These are phyloP conservation scores for Ligdia adustata DNA, from an alignment of 2,888 invertebrate species.

Conservation along the genomic window DNA sequence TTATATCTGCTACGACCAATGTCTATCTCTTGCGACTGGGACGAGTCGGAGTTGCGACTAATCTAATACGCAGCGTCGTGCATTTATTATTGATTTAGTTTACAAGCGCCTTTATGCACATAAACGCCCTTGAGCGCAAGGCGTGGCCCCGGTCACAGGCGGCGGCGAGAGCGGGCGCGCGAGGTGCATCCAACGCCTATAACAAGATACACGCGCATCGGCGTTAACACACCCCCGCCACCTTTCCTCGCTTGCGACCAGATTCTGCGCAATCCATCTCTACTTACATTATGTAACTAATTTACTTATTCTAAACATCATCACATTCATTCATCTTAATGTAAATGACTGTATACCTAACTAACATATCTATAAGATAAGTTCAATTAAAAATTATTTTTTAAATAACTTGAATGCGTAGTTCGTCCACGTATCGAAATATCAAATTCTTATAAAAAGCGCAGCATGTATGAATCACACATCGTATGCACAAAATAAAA, in stretches of 20 bases:
- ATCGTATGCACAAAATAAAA: no score
- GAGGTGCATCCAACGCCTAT: background rate
- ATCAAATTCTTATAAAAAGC: no score
- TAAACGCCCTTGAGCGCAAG: conserved; percentile 3
- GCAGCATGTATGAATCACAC: no score
- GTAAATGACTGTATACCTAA: background rate
- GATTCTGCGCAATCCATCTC: conserved; percentile 53
- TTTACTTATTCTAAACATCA: background rate
- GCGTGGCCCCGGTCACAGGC: conserved; percentile 23
- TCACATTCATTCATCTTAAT: background rate
- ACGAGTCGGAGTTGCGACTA: no score
- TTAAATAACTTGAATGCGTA: no score
- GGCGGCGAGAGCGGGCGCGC: background rate
- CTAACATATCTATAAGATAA: no score
- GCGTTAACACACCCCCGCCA: conserved; percentile 32
- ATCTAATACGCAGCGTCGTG: no score
- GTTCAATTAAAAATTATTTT: no score
- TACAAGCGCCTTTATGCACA: conserved; percentile 3
- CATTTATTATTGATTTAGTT: conserved; percentile 8
- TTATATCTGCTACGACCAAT: no score
- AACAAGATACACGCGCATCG: background rate
- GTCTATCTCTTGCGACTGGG: no score
- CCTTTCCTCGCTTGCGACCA: conserved; percentile 37
- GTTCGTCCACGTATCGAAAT: no score
- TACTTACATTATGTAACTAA: conserved; percentile 48